Evolutionary conservation across 2,797 vertebrate species (phyloP).

Genomic region (Anas bahamensis): DNA sequence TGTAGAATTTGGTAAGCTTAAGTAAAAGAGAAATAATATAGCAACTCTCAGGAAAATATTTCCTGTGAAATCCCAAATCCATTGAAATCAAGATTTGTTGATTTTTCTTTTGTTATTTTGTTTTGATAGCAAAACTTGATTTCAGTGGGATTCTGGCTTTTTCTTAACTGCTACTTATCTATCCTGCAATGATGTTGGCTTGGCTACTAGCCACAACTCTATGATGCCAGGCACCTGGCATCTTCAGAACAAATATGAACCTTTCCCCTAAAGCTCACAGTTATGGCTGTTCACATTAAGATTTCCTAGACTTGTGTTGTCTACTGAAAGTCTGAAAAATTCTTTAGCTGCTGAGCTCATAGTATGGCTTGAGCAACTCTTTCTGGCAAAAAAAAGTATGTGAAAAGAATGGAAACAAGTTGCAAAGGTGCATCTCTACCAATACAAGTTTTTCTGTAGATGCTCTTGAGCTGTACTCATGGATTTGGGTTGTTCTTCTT

Average conservation of each 20-base stretch:
- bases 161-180: background rate
- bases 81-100: background rate
- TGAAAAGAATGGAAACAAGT: background rate
- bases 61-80: background rate
- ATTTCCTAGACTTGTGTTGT: background rate
- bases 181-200: background rate
- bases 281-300: background rate
- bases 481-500: background rate
- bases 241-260: background rate
- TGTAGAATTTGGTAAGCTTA: background rate
- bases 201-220: background rate
- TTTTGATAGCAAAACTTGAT: background rate
- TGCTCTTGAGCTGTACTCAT: background rate
- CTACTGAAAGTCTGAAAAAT: background rate
- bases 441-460: fast-evolving
- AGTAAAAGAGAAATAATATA: background rate
- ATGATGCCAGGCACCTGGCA: background rate
- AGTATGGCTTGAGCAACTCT: background rate
- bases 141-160: background rate
- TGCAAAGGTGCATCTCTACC: background rate
- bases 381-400: background rate
- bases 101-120: background rate
- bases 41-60: background rate
- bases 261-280: fast-evolving
- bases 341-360: background rate